These are phyloP conservation scores for Butorides virescens DNA, from an alignment of 2,113 vertebrate genomes.

Conservation along the genomic window DNA sequence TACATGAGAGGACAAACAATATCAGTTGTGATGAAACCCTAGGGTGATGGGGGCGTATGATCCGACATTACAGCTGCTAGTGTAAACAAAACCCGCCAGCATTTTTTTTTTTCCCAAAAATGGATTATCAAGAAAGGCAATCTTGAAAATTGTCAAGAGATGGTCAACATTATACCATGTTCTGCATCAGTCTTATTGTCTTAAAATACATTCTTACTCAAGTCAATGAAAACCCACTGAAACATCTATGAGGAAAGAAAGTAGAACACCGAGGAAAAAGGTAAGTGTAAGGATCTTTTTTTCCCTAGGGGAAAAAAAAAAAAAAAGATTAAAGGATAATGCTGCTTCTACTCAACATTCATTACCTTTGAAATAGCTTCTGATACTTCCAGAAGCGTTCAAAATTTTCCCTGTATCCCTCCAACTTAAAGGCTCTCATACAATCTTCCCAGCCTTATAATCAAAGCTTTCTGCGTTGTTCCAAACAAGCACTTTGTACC, in stretches of 20 bases:
- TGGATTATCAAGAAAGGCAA: not conserved
- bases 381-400: not conserved
- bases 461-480: not conserved
- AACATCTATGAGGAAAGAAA: not conserved
- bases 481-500: not conserved
- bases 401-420: not conserved
- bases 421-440: not conserved
- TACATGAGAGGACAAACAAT: not conserved
- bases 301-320: not conserved
- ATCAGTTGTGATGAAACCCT: not conserved
- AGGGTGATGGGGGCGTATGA: not conserved
- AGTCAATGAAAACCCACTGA: not conserved
- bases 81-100: not conserved
- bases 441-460: not conserved
- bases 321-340: not conserved
- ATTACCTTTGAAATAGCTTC: not conserved
- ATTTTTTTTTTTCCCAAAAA: not conserved
- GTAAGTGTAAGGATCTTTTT: not conserved
- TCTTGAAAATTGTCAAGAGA: not conserved
- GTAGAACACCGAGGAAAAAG: not conserved
- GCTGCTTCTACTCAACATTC: not conserved
- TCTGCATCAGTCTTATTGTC: not conserved
- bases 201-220: not conserved
- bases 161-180: not conserved
- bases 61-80: not conserved